These are phyloP conservation scores for Anguilla marmorata DNA, from an alignment of 2,797 vertebrate species.

Conservation along the genomic window DNA sequence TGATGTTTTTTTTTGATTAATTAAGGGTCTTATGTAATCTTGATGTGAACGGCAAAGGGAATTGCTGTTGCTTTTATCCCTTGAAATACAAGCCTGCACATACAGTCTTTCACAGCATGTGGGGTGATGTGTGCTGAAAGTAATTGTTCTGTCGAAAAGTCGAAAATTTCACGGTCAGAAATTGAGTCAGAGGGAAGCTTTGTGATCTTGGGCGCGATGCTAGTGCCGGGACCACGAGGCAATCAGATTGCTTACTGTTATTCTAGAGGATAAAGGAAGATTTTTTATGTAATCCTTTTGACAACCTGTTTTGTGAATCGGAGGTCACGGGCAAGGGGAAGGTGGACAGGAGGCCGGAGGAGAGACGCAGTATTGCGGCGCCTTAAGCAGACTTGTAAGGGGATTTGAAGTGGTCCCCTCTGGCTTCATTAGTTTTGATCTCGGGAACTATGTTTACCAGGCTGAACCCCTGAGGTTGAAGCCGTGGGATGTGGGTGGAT, in stretches of 20 bases:
- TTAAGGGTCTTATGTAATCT: not conserved
- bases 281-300: not conserved
- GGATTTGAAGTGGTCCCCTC: not conserved
- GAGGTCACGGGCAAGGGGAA: not conserved
- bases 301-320: not conserved
- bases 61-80: conserved; percentile 2
- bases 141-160: not conserved
- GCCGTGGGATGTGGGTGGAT: conserved; percentile 5
- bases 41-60: not conserved
- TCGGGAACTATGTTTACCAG: not conserved
- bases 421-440: conserved; percentile 11
- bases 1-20: not conserved
- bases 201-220: not conserved
- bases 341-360: not conserved
- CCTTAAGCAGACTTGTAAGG: not conserved
- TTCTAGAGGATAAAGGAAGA: not conserved
- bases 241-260: not conserved
- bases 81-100: not conserved
- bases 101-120: not conserved
- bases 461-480: not conserved
- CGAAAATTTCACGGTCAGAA: not conserved
- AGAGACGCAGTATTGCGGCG: not conserved
- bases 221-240: not conserved
- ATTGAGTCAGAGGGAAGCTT: not conserved
- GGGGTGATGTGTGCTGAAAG: not conserved